A percentile compares a stretch with the other conserved stretches of the same genome.
These are phyloP conservation scores for Echiichthys vipera DNA, from an alignment of 2,797 vertebrate species.

Conservation along the genomic window DNA sequence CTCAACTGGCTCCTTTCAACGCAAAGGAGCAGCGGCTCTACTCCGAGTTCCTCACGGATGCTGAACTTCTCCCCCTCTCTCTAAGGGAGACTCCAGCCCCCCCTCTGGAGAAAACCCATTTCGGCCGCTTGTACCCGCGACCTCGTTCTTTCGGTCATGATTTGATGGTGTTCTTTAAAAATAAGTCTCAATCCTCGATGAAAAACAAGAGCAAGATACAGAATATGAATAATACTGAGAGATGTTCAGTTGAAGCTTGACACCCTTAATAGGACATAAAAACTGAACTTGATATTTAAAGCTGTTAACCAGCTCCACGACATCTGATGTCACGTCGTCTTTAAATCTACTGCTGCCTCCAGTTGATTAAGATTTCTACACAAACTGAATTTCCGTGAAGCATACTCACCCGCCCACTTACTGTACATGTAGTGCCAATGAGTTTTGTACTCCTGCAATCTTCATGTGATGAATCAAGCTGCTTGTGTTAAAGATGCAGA, in stretches of 20 bases:
- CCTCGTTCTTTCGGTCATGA: no score
- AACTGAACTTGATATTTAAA: not conserved
- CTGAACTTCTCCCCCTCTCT: no score
- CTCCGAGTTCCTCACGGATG: no score
- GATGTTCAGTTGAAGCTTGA: not conserved
- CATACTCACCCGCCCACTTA: constrained; percentile 12
- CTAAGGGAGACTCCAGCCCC: no score
- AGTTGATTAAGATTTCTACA: not conserved
- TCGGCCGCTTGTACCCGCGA: no score
- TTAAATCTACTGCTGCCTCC: not conserved
- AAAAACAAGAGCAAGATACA: not conserved
- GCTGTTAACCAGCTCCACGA: not conserved
- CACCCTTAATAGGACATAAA: not conserved
- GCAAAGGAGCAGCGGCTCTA: no score
- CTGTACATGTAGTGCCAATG: not conserved
- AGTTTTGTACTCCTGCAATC: constrained; percentile 15
- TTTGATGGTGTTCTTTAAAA: no score
- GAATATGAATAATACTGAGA: not conserved
- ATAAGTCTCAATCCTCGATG: not conserved
- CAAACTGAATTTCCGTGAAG: constrained; percentile 14
- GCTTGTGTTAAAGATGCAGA: constrained; percentile 16
- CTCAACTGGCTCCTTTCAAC: no score
- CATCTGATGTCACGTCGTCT: not conserved
- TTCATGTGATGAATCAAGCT: constrained; percentile 7
- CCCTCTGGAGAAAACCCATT: no score